phyloP scores from a whole-genome alignment of 2,113 vertebrate genomes.

The Copsychus sechellarum region DNA sequence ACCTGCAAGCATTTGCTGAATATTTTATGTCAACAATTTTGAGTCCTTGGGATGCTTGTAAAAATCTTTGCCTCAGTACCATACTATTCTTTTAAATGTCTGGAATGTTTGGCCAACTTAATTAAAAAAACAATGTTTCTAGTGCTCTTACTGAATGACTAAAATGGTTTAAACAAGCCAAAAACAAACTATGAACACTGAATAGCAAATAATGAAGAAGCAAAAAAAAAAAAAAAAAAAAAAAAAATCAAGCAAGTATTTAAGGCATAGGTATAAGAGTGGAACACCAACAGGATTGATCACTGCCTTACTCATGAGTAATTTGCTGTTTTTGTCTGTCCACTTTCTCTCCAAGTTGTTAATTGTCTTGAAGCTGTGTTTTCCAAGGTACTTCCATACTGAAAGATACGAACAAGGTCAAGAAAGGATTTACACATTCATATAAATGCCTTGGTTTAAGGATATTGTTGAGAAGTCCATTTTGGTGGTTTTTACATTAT shows the following conservation, averaged over 20 bases:
- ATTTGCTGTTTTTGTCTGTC: background rate
- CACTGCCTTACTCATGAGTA: background rate
- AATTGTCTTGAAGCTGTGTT: background rate
- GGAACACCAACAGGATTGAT: background rate
- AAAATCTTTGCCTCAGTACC: background rate
- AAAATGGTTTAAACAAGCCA: background rate
- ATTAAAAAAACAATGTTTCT: background rate
- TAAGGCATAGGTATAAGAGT: background rate
- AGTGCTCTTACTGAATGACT: background rate
- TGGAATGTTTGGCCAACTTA: background rate
- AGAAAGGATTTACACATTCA: background rate
- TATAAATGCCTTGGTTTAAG: background rate
- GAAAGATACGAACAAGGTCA: background rate
- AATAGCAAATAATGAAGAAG: background rate
- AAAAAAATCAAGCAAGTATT: background rate
- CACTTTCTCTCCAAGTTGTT: background rate
- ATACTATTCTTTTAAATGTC: background rate
- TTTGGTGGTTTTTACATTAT: background rate
- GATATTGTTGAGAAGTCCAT: background rate
- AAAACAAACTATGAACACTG: background rate
- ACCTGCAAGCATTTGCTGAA: slow-evolving; percentile 16
- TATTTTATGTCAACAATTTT: slow-evolving; percentile 26
- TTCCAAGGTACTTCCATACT: background rate
- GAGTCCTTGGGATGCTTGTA: background rate
- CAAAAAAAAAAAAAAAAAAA: background rate